Evolutionary conservation across 2,888 invertebrate species (phyloP).

Genomic region (Conomelus anceps): DNA sequence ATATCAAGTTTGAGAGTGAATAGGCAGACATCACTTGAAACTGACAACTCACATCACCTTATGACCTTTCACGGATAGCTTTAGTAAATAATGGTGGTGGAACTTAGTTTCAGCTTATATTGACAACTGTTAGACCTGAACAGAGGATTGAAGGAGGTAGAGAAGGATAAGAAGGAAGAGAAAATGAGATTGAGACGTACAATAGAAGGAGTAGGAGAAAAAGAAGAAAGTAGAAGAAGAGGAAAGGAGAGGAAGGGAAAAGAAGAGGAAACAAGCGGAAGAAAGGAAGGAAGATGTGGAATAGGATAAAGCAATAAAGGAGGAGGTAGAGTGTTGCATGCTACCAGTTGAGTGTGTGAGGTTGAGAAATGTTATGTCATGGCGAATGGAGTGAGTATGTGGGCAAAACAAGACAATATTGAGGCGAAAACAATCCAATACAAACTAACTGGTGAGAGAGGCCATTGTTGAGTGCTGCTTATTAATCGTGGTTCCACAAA

Average conservation of each 20-base stretch:
- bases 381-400: background rate
- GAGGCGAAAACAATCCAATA: background rate
- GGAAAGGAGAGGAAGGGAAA: no score
- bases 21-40: background rate
- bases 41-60: background rate
- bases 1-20: no score
- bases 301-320: no score
- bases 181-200: no score
- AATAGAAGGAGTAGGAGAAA: no score
- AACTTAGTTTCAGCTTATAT: background rate
- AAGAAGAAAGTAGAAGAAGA: no score
- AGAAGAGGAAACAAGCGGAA: no score
- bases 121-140: background rate
- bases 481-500: background rate
- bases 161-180: background rate
- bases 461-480: background rate
- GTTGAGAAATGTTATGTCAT: background rate
- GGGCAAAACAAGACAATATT: background rate
- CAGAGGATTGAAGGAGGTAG: background rate
- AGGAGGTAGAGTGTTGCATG: no score
- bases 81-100: background rate
- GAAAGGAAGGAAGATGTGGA: no score
- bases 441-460: background rate
- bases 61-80: background rate
- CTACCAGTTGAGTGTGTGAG: background rate